Evolutionary conservation across 2,113 vertebrate species (phyloP).

Genomic region (Eubucco bourcierii): DNA sequence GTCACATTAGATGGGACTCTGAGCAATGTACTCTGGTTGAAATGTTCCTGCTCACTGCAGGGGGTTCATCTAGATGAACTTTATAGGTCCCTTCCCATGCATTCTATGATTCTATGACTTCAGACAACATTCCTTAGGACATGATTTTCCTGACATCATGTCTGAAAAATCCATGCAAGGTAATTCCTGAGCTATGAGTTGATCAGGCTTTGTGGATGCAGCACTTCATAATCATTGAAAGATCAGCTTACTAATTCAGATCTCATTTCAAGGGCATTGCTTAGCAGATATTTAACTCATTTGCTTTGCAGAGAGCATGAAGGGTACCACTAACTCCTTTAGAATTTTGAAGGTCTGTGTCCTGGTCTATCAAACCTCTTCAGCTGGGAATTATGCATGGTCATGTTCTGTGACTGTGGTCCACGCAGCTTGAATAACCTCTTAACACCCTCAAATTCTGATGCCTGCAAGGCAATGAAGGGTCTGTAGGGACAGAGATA

Average conservation of each 20-base stretch:
- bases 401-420: rapidly evolving
- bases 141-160: neutral
- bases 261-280: neutral
- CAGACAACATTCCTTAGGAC: neutral
- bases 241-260: neutral
- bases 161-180: neutral
- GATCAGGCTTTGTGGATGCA: neutral
- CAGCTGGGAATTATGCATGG: rapidly evolving
- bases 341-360: rapidly evolving
- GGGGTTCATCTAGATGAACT: no score
- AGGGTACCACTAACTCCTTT: neutral
- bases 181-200: neutral
- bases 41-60: no score
- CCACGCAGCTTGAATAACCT: neutral
- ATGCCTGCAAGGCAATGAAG: neutral
- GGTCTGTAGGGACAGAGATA: neutral
- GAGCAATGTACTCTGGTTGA: no score
- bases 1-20: no score
- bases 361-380: neutral
- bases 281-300: neutral
- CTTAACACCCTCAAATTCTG: neutral
- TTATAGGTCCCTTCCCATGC: no score
- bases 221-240: neutral
- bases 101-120: no score
- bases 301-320: neutral